phyloP scores from a whole-genome alignment of 2,888 invertebrate genomes.

The Eumacrocentrus americanus region DNA sequence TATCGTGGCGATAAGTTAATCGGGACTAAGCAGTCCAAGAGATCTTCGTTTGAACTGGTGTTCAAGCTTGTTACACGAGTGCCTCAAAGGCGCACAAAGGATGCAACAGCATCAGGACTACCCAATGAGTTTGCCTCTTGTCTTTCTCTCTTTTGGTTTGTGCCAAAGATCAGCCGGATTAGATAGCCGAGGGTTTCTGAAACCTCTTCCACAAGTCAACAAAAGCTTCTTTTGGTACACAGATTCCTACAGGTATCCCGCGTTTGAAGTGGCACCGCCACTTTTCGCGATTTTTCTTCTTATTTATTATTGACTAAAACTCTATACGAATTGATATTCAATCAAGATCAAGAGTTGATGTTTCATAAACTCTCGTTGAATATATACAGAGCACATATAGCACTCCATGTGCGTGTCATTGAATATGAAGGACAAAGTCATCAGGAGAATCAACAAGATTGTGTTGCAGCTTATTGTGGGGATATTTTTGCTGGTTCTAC shows the following conservation, averaged over 20 bases:
- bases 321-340: too few species aligned
- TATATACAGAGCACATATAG: constrained; percentile 20
- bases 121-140: not conserved
- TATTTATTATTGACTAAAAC: constrained; percentile 9
- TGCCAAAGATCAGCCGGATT: constrained; percentile 34
- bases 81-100: too few species aligned
- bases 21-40: constrained; percentile 29
- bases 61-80: constrained; percentile 7
- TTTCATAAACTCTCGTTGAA: too few species aligned
- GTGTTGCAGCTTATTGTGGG: too few species aligned
- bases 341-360: too few species aligned
- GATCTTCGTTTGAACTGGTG: constrained; percentile 13
- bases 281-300: not conserved
- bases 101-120: too few species aligned
- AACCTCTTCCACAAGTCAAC: constrained; percentile 18
- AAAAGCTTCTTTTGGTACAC: constrained; percentile 23
- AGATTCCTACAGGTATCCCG: constrained; percentile 32
- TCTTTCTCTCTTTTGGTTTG: constrained; percentile 16
- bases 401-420: not conserved
- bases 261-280: constrained; percentile 14
- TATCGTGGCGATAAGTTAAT: constrained; percentile 34
- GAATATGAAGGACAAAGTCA: not conserved
- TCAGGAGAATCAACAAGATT: too few species aligned
- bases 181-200: constrained; percentile 17
- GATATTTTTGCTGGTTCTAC: constrained; percentile 13